Percentiles rank a stretch among this genome's conserved stretches.
These are phyloP conservation scores for Opisthocomus hoazin DNA, from an alignment of 2,113 vertebrate genomes.

Conservation along the genomic window DNA sequence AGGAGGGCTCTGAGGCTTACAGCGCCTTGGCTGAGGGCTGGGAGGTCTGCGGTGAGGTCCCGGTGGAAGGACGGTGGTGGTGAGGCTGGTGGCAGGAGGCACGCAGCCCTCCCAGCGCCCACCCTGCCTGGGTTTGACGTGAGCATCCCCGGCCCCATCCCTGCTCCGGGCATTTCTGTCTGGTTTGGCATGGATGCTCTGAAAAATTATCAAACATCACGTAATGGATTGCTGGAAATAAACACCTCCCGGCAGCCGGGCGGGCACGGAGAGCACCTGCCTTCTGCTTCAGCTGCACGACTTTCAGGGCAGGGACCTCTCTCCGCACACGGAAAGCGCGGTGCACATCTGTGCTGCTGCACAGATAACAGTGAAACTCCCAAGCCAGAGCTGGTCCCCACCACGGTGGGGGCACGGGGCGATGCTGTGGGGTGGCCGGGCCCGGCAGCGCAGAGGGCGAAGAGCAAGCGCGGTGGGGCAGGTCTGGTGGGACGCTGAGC, in stretches of 20 bases:
- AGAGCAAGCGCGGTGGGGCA: not conserved
- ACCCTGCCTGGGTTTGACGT: not conserved
- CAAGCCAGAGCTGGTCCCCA: not conserved
- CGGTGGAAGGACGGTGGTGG: not conserved
- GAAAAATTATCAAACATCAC: not conserved
- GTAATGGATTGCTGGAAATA: not conserved
- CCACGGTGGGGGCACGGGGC: fast-evolving
- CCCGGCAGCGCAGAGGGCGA: not conserved
- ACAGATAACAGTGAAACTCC: not conserved
- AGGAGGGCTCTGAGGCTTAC: not conserved
- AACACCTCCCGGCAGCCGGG: not conserved
- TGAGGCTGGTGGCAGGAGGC: not conserved
- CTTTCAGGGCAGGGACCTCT: not conserved
- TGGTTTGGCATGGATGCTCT: not conserved
- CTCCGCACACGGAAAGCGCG: not conserved
- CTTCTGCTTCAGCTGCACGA: not conserved
- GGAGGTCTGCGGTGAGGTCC: not conserved
- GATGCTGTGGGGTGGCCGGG: fast-evolving
- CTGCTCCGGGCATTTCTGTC: not conserved
- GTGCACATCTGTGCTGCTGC: not conserved
- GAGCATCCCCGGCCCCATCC: no score
- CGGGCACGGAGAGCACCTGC: not conserved
- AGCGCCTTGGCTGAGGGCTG: not conserved
- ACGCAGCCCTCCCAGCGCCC: fast-evolving
- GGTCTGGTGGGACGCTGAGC: not conserved